A percentile compares a stretch with the other conserved stretches of the same genome.
Evolutionary conservation across 2,113 vertebrate genomes (phyloP).

Genomic region (Lepus europaeus): DNA sequence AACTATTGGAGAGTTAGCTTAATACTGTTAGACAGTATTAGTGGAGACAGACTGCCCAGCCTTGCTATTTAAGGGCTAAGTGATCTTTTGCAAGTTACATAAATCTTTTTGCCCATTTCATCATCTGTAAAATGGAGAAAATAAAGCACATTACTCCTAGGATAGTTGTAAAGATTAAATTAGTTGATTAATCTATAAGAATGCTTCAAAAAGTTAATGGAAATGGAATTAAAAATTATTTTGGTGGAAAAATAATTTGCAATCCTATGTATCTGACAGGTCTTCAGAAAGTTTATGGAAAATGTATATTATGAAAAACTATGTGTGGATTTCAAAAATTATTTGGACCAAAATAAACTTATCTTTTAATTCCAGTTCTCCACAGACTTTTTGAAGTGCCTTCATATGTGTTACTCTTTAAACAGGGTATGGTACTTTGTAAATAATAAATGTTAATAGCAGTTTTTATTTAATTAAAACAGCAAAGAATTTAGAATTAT

Average conservation of each 20-base stretch:
- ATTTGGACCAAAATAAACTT: no score
- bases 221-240: no score
- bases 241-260: no score
- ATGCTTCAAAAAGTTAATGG: no score
- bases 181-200: not conserved
- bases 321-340: no score
- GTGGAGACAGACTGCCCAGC: not conserved
- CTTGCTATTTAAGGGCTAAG: not conserved
- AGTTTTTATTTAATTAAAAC: slow-evolving; percentile 50
- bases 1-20: not conserved
- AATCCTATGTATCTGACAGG: no score
- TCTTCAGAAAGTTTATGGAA: no score
- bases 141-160: not conserved
- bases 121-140: not conserved
- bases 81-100: slow-evolving; percentile 34
- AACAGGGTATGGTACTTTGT: not conserved
- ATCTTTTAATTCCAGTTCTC: no score
- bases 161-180: not conserved
- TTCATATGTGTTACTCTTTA: slow-evolving; percentile 6
- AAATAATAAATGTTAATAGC: not conserved
- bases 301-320: no score
- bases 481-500: not conserved
- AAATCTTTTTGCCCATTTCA: slow-evolving; percentile 14
- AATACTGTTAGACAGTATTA: not conserved
- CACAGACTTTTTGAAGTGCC: no score